Percentiles rank a stretch among this genome's conserved stretches.
Conservation (phyloP, 2,797 vertebrate species). For the Zenarchopterus dispar region DNA sequence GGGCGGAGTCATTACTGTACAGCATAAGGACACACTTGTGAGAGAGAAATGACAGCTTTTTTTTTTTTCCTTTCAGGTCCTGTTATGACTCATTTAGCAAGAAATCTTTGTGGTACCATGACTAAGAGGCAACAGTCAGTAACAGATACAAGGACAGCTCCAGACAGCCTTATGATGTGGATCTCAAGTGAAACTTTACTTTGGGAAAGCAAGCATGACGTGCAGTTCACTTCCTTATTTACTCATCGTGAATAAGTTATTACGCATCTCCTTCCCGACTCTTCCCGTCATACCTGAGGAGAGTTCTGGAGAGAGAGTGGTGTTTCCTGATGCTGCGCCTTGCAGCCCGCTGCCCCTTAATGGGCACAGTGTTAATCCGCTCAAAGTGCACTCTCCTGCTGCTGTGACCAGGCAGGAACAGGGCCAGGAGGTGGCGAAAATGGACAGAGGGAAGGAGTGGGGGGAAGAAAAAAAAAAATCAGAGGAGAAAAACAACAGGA, state of each 20-base stretch:
- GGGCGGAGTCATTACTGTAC: conserved; percentile 10
- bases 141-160: conserved; percentile 9
- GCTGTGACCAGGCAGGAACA: conserved; percentile 79
- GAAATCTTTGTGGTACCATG: conserved; percentile 17
- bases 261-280: conserved; percentile 24
- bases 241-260: conserved; percentile 2
- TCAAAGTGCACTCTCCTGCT: conserved; percentile 95
- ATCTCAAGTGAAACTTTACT: background rate
- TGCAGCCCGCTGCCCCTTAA: conserved; percentile 88
- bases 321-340: conserved; percentile 88
- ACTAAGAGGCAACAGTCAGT: conserved; percentile 18
- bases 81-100: conserved; percentile 37
- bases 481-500: conserved; percentile 66
- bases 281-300: conserved; percentile 90
- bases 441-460: conserved; percentile 41
- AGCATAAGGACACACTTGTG: conserved; percentile 26
- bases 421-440: conserved; percentile 39
- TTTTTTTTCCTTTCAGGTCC: conserved; percentile 42
- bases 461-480: conserved; percentile 35
- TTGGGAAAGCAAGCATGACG: background rate
- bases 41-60: conserved; percentile 33
- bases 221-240: conserved; percentile 3
- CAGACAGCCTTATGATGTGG: conserved; percentile 1
- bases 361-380: conserved; percentile 93
- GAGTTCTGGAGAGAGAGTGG: conserved; percentile 92